Conservation (phyloP, 2,888 invertebrate species). For the Eristalinus sepulchralis region DNA sequence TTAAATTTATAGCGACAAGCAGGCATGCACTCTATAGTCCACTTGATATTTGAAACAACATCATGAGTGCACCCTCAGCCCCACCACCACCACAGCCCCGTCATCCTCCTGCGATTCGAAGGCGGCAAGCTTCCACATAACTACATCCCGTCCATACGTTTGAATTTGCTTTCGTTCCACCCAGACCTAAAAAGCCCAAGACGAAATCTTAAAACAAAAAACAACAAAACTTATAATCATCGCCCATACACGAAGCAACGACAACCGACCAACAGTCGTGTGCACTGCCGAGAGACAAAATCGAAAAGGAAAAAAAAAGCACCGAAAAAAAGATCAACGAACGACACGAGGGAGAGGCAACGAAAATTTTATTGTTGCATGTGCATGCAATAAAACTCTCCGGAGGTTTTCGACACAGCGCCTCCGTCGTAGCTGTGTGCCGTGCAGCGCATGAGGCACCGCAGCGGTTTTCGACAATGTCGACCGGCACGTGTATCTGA, state of each 20-base stretch:
- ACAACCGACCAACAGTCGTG: constrained; percentile 5
- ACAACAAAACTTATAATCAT: constrained; percentile 10
- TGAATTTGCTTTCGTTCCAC: background rate
- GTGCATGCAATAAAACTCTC: constrained; percentile 69
- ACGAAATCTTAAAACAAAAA: background rate
- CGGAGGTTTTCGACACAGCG: constrained; percentile 50
- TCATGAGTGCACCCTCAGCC: constrained; percentile 1
- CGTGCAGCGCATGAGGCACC: constrained; percentile 51
- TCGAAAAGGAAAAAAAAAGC: background rate
- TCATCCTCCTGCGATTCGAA: background rate
- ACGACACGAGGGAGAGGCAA: constrained; percentile 62
- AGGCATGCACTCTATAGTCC: constrained; percentile 37
- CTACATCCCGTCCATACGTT: constrained; percentile 4
- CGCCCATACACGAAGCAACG: constrained; percentile 15
- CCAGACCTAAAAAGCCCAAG: background rate
- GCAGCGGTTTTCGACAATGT: constrained; percentile 55
- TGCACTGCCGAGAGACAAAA: background rate
- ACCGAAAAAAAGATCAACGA: constrained; percentile 64
- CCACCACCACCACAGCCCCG: background rate
- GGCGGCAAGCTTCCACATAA: constrained; percentile 32
- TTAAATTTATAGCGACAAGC: constrained; percentile 28
- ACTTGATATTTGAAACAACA: constrained; percentile 46
- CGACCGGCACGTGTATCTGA: constrained; percentile 67
- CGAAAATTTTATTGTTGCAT: constrained; percentile 71
- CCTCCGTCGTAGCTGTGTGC: constrained; percentile 27